Evolutionary conservation across 2,113 vertebrate species (phyloP), one percentile per base, ranked within the genome.

Genomic region (Phyllostomus discolor): DNA sequence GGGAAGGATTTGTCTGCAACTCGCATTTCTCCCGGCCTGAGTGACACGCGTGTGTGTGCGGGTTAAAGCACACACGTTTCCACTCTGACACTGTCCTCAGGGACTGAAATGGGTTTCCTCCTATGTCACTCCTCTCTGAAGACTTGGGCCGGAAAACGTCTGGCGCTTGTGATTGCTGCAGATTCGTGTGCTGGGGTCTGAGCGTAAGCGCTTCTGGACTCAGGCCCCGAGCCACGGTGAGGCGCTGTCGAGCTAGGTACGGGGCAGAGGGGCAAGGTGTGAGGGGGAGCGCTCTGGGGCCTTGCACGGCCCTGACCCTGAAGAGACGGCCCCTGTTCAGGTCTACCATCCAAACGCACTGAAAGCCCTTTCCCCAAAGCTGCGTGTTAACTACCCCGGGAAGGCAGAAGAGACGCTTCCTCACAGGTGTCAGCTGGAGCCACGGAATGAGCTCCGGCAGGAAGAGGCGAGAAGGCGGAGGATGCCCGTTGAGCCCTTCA

Each of bases 101-200:
- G 98, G 95, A 97, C 95, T 92, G 97, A 97, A 97, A 98, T 88
- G 86, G 35, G 95, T 97, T 97, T 98, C 96, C 91, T 91, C 95
- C 97, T 88, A 93, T 88, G 78, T 95, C 94, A 62, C 57, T 97
- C 92, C 97, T 95, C 97, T 96, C 70, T 97, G 94, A 97, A 98
- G 86, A 84, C 93, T 88, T 95, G 80, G 79, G 64, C 91, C 95
- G 85, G 97, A 73, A 72, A 94, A 96, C 67, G 88, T 94, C 97
- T 95, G 97, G 90, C 79, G 96, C 89, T 96, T 88, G 67, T 66
- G 95, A 97, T 97, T 93, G 91, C 2, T 94, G 93, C 54, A 72
- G 94, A 95, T 97, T 95, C 88, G 0, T 46, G 46, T 5, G 17
- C 43, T 64, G 38, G 26, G 11, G 38, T 79, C 57, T 82, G 66